phyloP scores from a whole-genome alignment of 2,113 vertebrate species.

The Plecturocebus donacophilus region DNA sequence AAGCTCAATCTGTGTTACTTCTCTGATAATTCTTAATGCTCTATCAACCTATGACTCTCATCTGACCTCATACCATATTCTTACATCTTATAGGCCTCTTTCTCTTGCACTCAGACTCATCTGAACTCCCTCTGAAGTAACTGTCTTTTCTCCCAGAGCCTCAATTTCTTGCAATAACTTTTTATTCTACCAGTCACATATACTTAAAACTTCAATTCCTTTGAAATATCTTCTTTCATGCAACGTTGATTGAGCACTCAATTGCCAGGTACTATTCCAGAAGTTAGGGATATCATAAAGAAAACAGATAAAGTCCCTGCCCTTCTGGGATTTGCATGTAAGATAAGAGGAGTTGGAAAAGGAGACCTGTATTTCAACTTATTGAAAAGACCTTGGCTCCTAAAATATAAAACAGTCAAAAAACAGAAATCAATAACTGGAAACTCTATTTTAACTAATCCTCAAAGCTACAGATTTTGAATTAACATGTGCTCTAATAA shows the following conservation, averaged over 20 bases:
- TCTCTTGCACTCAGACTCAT: background rate
- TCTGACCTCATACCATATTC: background rate
- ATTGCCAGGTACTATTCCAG: background rate
- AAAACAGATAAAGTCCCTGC: background rate
- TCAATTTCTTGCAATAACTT: slow-evolving; percentile 14
- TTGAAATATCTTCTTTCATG: background rate
- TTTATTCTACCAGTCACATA: background rate
- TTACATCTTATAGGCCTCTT: background rate
- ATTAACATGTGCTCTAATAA: background rate
- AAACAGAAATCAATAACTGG: background rate
- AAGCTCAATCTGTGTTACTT: background rate
- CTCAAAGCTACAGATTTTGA: background rate
- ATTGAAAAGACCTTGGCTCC: slow-evolving; percentile 16
- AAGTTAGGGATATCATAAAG: background rate
- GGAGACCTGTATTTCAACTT: background rate
- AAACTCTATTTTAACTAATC: slow-evolving; percentile 16
- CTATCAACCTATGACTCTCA: background rate
- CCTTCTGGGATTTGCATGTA: background rate
- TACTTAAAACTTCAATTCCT: background rate
- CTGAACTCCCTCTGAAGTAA: background rate
- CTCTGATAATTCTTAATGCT: background rate
- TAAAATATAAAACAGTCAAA: background rate
- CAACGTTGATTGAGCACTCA: background rate
- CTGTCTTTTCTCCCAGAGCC: background rate
- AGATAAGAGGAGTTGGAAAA: background rate